Percentiles rank a stretch among this genome's conserved stretches.
Conservation (phyloP, 1,140 invertebrate genomes). For the Caenorhabditis remanei region DNA sequence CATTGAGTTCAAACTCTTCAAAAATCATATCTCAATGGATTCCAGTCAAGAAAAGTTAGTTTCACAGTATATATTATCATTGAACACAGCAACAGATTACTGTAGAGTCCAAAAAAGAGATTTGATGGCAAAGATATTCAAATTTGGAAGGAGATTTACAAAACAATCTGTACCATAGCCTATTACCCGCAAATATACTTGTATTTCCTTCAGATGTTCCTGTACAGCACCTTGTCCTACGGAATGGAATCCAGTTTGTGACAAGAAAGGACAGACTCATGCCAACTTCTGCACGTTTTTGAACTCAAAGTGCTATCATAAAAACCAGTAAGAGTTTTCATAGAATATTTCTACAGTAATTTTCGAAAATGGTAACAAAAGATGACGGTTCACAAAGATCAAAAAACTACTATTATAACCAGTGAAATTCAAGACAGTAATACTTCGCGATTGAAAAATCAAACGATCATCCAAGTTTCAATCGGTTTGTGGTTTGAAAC, state of each 20-base stretch:
- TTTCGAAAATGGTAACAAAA: no score
- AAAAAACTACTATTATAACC: no score
- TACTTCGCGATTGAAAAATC: no score
- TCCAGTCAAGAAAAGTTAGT: slow-evolving; percentile 32
- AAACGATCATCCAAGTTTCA: no score
- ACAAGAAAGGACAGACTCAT: slow-evolving; percentile 41
- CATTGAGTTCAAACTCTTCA: slow-evolving; percentile 33
- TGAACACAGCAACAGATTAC: not conserved
- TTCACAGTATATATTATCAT: not conserved
- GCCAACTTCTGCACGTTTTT: slow-evolving; percentile 48
- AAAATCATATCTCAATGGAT: slow-evolving; percentile 50
- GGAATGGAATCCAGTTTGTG: slow-evolving; percentile 38
- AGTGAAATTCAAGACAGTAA: no score
- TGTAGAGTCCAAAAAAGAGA: no score
- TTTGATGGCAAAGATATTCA: no score
- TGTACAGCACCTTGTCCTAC: slow-evolving; percentile 35
- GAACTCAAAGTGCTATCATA: slow-evolving; percentile 47
- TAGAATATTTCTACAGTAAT: not conserved
- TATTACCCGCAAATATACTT: no score
- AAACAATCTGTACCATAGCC: no score
- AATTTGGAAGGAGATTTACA: no score
- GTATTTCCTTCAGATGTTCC: not conserved
- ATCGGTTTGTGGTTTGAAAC: no score
- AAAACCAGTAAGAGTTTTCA: slow-evolving; percentile 10
- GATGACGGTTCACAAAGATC: no score